Evolutionary conservation across 2,797 vertebrate genomes (phyloP), one percentile per base, ranked within the genome.

Genomic region (Halcyon badia): DNA sequence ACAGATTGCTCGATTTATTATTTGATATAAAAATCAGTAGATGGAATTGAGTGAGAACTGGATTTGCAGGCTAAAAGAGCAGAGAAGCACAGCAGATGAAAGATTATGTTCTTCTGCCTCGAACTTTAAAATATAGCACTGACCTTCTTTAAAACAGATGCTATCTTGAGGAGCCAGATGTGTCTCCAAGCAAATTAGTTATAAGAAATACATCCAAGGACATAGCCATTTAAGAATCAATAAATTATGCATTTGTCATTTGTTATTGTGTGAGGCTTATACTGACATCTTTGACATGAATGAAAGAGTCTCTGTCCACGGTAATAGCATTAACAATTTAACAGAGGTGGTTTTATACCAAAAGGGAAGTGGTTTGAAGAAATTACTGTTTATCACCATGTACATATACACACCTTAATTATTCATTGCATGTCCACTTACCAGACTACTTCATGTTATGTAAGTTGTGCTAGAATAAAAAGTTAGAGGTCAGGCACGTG

Each of bases 241-340:
- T 98, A 98, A 98, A 98, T 98, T 98, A 98, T 98, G 97, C 94
- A 98, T 98, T 98, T 97, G 92, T 97, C 97, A 95, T 98, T 98
- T 97, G 87, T 98, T 98, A 96, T 91, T 90, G 92, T 93, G 80
- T 88, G 96, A 97, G 81, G 70, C 83, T 97, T 94, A 94, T 49
- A 90, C 94, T 98, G 97, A 97, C 95, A 95, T 96, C 73, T 97
- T 95, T 97, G 96, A 98, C 93, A 76, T 87, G 95, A 97, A 94
- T 54, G 42, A 88, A 93, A 97, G 95, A 96, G 90, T 96, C 97
- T 97, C 83, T 90, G 83, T 92, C 97, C 94, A 97, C 81, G 78
- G 97, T 90, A 96, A 95, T 94, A 83, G 85, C 93, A 98, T 98
- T 98, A 98, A 98, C 97, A 98, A 98, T 98, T 98, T 97, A 98